Evolutionary conservation across 2,797 vertebrate genomes (phyloP).

Genomic region (Sebastes trivittatus): DNA sequence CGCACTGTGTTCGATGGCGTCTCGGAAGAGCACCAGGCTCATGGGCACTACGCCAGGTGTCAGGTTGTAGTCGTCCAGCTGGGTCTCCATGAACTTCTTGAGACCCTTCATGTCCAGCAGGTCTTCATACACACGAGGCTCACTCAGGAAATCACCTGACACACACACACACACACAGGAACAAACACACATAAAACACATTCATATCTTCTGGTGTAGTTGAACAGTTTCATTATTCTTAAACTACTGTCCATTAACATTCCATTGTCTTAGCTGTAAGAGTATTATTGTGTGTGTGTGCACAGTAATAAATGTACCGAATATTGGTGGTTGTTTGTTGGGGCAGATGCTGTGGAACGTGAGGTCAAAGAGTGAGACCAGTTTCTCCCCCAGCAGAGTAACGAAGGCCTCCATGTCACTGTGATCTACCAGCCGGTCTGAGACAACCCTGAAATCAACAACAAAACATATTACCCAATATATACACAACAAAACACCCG

Average conservation of each 20-base stretch:
- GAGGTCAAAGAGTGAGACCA: slow-evolving; percentile 86
- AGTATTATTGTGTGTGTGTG: neutral
- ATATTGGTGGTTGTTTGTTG: slow-evolving; percentile 86
- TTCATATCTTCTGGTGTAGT: neutral
- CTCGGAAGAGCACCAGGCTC: slow-evolving; percentile 88
- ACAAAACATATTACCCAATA: neutral
- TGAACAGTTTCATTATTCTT: neutral
- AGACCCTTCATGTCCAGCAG: slow-evolving; percentile 82
- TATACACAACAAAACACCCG: neutral
- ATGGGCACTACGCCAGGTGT: slow-evolving; percentile 84
- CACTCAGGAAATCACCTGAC: slow-evolving; percentile 87
- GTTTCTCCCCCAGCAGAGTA: slow-evolving; percentile 83
- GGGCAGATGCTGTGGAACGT: slow-evolving; percentile 88
- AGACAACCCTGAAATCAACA: slow-evolving; percentile 86
- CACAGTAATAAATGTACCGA: slow-evolving; percentile 75
- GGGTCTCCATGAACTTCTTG: slow-evolving; percentile 86
- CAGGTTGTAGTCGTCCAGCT: slow-evolving; percentile 86
- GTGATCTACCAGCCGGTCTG: slow-evolving; percentile 87
- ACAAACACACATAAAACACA: slow-evolving; percentile 6
- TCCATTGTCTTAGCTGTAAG: neutral
- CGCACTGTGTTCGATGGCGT: slow-evolving; percentile 89
- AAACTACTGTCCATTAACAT: neutral
- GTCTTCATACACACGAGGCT: slow-evolving; percentile 87
- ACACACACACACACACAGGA: slow-evolving; percentile 4
- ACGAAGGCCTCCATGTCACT: slow-evolving; percentile 85